Base-by-base conservation (phyloP, 2,888 invertebrate species). In the Diarsia brunnea region DNA sequence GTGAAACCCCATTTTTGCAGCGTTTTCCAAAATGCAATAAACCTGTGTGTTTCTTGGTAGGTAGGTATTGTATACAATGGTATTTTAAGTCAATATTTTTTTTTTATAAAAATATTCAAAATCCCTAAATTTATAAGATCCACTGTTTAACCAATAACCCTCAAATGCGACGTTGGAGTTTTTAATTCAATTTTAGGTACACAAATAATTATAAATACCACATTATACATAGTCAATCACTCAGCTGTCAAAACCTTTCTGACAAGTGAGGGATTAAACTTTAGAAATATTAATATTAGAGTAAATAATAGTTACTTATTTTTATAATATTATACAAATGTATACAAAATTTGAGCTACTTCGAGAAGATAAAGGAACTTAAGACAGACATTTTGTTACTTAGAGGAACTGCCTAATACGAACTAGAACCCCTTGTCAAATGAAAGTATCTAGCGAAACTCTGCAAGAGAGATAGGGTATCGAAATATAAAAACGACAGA, bases 211-310 rank as follows among this genome's bases (percentile, higher is more conserved):
- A 69, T 64, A 64, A 5, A 38, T 38, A 38, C 73, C 64, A 31
- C n/a, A 53, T 14, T 21, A 31, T 12, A 51, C 14, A 31, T 53
- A 60, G 58, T 72, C 49, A 83, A 81, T 82, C 78, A 76, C 84
- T 87, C 86, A 86, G 73, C 76, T 86, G 86, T 86, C 86, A 86
- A 83, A 88, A 66, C 10, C 12, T 31, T 70, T 86, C 88, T 86
- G 86, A 86, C 86, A 81, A 73, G 77, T 81, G 81, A 83, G 86
- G 12, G 73, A 83, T 85, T 81, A 1, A 53, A 73, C 69, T 81
- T 74, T 47, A 14, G 63, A 66, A 63, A 45, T 47, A 64, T 0
- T 27, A 70, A 4, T 60, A 61, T 27, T 63, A 53, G 7, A 53
- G 24, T 68, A 72, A 71, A 68, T 43, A n/a, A 55, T 53, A 69